Percentiles rank a stretch among this genome's conserved stretches.
These are phyloP conservation scores for Climacteris rufus DNA, from an alignment of 2,113 vertebrate genomes.

Conservation along the genomic window DNA sequence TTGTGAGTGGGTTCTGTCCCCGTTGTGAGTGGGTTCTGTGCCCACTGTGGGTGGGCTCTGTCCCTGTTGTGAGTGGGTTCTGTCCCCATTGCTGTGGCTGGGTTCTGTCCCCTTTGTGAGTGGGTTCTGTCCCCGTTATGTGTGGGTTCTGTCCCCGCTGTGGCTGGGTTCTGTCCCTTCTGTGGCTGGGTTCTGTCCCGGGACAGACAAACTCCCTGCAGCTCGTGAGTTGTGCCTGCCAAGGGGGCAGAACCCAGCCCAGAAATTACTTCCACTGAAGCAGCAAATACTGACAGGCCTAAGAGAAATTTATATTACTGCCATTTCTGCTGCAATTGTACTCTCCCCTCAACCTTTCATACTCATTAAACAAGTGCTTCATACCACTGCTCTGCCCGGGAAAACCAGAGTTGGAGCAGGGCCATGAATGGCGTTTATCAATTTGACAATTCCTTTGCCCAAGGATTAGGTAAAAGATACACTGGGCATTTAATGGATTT, in stretches of 20 bases:
- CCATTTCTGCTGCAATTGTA: not conserved
- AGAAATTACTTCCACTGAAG: not conserved
- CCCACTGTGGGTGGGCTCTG: too few relatives aligned
- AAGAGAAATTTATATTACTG: not conserved
- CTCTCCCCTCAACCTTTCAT: not conserved
- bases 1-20: too few relatives aligned
- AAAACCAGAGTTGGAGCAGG: not conserved
- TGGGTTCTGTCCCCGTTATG: too few relatives aligned
- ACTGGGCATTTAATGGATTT: not conserved
- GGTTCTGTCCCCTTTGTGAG: too few relatives aligned
- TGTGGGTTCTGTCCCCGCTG: too few relatives aligned
- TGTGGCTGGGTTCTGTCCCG: too few relatives aligned
- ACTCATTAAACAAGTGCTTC: not conserved
- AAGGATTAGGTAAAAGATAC: not conserved
- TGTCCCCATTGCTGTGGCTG: too few relatives aligned
- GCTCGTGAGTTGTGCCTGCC: fast-evolving
- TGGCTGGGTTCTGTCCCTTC: too few relatives aligned
- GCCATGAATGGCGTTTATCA: not conserved
- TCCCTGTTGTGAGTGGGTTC: too few relatives aligned
- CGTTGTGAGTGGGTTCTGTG: too few relatives aligned
- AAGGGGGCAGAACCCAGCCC: not conserved
- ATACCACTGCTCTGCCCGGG: not conserved
- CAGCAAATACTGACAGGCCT: not conserved
- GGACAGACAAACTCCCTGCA: not conserved
- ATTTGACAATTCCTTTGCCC: not conserved